These are phyloP conservation scores for Nemoura dubitans DNA, from an alignment of 2,888 invertebrate genomes.

Conservation along the genomic window DNA sequence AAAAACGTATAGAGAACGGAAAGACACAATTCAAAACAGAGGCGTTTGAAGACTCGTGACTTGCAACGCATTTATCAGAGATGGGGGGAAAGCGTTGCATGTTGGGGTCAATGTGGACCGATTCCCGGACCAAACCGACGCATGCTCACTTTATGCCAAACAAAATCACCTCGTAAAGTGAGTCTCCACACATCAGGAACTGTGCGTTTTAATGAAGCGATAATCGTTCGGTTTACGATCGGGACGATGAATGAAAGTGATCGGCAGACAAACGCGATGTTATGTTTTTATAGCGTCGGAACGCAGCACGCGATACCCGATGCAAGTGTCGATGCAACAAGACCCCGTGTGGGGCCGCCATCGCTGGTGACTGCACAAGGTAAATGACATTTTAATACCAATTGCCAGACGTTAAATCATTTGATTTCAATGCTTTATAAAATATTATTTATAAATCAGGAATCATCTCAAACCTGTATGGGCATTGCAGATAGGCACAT, in stretches of 20 bases:
- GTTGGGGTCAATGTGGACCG: no score
- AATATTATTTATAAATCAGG: no score
- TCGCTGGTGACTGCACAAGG: no score
- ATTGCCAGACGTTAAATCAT: no score
- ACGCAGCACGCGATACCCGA: no score
- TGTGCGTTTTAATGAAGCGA: not conserved
- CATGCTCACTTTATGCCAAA: no score
- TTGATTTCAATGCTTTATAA: no score
- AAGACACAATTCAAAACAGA: no score
- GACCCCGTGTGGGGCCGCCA: not conserved
- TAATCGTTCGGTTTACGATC: not conserved
- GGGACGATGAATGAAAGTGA: not conserved
- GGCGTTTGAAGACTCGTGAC: not conserved
- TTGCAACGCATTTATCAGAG: not conserved
- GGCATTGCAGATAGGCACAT: no score
- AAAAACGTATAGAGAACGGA: no score
- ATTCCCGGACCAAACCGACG: not conserved
- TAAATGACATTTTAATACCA: no score
- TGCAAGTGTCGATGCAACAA: not conserved
- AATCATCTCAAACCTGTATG: no score
- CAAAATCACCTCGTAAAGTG: not conserved
- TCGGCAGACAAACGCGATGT: not conserved
- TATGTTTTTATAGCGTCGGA: not conserved
- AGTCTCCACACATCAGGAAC: not conserved
- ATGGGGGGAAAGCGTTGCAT: not conserved